A percentile compares a stretch with the other conserved stretches of the same genome.
Conservation (phyloP, 2,797 vertebrate species). For the Harpagifer antarcticus region DNA sequence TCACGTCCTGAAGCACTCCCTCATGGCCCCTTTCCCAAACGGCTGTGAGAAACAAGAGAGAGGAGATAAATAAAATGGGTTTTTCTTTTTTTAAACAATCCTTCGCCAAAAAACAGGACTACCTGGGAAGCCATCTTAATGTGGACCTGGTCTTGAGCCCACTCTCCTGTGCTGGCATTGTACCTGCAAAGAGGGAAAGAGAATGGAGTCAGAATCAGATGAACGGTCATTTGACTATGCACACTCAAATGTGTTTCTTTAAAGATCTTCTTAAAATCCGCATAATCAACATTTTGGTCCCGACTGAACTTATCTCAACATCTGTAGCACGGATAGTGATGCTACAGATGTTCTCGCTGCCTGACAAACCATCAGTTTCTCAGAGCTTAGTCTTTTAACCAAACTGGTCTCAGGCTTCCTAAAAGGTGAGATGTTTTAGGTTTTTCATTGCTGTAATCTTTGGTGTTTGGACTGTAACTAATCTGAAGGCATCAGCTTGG, state of each 20-base stretch:
- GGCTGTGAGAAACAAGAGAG: slow-evolving; percentile 82
- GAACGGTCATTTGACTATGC: background rate
- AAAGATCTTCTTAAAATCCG: background rate
- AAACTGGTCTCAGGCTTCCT: too few relatives aligned
- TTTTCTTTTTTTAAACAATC: background rate
- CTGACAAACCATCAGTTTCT: too few relatives aligned
- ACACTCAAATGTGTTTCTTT: background rate
- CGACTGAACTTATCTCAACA: too few relatives aligned
- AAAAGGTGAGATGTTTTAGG: background rate
- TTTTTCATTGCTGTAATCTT: background rate
- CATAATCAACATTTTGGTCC: too few relatives aligned
- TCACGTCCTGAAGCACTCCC: slow-evolving; percentile 98
- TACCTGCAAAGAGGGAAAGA: slow-evolving; percentile 84
- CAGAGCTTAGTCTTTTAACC: too few relatives aligned
- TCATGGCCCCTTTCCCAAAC: slow-evolving; percentile 97
- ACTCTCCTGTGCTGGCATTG: slow-evolving; percentile 92
- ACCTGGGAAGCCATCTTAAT: slow-evolving; percentile 97
- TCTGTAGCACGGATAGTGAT: too few relatives aligned
- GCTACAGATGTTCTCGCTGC: too few relatives aligned
- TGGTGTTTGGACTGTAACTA: background rate
- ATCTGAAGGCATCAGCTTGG: background rate
- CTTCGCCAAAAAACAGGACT: slow-evolving; percentile 9
- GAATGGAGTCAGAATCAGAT: background rate
- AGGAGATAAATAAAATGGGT: background rate
- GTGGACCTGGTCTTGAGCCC: slow-evolving; percentile 92